These are phyloP conservation scores for Sebastes kiyomatsui DNA, from an alignment of 2,797 vertebrate genomes.

Conservation along the genomic window DNA sequence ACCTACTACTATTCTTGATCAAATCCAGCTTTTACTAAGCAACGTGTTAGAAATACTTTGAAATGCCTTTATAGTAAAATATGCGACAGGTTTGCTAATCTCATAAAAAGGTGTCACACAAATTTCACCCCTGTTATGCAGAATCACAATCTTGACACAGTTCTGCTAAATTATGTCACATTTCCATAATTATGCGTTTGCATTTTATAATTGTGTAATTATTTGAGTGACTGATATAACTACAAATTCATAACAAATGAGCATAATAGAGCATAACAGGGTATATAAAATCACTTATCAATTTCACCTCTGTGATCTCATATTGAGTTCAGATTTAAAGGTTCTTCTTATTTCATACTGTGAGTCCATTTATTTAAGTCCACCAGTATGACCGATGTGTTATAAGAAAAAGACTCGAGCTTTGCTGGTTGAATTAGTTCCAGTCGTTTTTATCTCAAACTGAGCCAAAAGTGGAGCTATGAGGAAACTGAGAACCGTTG, in stretches of 20 bases:
- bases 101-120: slow-evolving; percentile 41
- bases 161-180: slow-evolving; percentile 21
- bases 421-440: slow-evolving; percentile 10
- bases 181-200: slow-evolving; percentile 22
- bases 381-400: neutral
- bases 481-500: slow-evolving; percentile 6
- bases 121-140: slow-evolving; percentile 30
- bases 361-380: slow-evolving; percentile 11
- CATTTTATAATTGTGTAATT: slow-evolving; percentile 11
- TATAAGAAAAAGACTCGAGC: neutral
- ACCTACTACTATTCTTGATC: neutral
- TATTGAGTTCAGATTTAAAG: slow-evolving; percentile 11
- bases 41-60: neutral
- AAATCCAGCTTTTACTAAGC: neutral
- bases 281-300: neutral
- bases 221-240: neutral
- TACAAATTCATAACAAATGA: neutral
- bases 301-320: too few species aligned
- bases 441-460: slow-evolving; percentile 12
- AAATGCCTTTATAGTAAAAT: neutral
- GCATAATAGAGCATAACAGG: neutral
- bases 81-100: slow-evolving; percentile 48
- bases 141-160: slow-evolving; percentile 7
- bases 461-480: neutral
- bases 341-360: neutral